These are phyloP conservation scores for Neomorphus geoffroyi DNA, from an alignment of 2,797 vertebrate genomes.

Conservation along the genomic window DNA sequence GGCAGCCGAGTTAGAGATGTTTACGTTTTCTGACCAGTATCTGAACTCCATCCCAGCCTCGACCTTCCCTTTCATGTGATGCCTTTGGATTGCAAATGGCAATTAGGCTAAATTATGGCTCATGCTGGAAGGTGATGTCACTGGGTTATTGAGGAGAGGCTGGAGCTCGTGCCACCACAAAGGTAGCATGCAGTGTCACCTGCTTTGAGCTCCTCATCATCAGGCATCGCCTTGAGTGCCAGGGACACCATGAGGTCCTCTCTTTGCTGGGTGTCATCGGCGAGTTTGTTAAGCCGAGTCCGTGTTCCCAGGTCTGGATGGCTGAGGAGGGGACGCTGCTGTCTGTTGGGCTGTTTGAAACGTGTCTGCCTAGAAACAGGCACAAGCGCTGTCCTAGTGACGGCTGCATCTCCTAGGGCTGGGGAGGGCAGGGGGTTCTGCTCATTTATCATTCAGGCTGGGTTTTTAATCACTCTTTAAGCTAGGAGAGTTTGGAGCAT, in stretches of 20 bases:
- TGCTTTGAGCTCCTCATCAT: constrained; percentile 27
- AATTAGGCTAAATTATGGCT: constrained; percentile 27
- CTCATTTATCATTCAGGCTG: not conserved
- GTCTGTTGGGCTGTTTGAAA: not conserved
- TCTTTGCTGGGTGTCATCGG: not conserved
- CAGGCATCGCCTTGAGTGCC: not conserved
- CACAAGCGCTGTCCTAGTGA: not conserved
- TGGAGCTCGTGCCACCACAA: not conserved
- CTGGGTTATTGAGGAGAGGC: not conserved
- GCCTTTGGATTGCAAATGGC: constrained; percentile 49
- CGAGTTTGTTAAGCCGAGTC: not conserved
- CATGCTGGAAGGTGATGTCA: constrained; percentile 40
- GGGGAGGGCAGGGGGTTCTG: not conserved
- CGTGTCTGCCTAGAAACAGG: accelerated
- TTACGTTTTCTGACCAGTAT: constrained; percentile 61
- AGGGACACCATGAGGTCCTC: not conserved
- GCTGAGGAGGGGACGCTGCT: not conserved
- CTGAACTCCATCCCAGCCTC: constrained; percentile 47
- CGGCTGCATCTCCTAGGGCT: not conserved
- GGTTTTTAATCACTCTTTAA: constrained; percentile 40
- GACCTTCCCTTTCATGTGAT: constrained; percentile 66
- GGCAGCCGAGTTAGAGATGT: constrained; percentile 40
- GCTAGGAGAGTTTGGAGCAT: not conserved
- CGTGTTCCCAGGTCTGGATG: not conserved
- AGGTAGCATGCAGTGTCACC: not conserved